Conservation (phyloP, 2,797 vertebrate species). For the Apodemus agrarius region DNA sequence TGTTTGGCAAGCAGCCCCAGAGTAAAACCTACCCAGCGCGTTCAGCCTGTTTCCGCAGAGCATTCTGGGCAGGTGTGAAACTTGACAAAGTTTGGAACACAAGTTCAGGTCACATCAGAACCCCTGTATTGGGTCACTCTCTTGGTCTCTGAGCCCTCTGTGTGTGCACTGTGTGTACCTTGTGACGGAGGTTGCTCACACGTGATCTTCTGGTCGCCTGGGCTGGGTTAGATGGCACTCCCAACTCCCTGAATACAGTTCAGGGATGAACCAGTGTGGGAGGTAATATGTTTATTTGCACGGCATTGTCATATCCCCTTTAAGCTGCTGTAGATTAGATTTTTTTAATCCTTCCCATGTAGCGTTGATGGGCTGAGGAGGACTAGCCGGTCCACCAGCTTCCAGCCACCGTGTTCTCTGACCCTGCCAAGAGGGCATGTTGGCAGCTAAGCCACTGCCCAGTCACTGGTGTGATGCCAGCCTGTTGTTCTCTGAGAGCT, state of each 20-base stretch:
- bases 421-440: neutral
- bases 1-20: neutral
- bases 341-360: constrained; percentile 43
- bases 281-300: constrained; percentile 58
- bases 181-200: neutral
- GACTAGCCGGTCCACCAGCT: neutral
- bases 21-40: constrained; percentile 44
- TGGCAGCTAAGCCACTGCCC: neutral
- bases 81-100: neutral
- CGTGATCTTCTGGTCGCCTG: neutral
- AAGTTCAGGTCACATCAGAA: neutral
- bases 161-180: accelerated
- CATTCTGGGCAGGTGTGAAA: constrained; percentile 27
- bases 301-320: neutral
- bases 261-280: constrained; percentile 62
- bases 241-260: constrained; percentile 51
- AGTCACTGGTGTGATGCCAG: accelerated
- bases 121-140: neutral
- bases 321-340: constrained; percentile 51
- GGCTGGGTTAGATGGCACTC: constrained; percentile 35
- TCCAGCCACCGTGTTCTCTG: neutral
- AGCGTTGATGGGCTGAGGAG: neutral
- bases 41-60: constrained; percentile 52
- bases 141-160: neutral
- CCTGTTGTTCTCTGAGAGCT: neutral